Evolutionary conservation across 1,140 invertebrate species (phyloP).

Genomic region (Anthonomus grandis): DNA sequence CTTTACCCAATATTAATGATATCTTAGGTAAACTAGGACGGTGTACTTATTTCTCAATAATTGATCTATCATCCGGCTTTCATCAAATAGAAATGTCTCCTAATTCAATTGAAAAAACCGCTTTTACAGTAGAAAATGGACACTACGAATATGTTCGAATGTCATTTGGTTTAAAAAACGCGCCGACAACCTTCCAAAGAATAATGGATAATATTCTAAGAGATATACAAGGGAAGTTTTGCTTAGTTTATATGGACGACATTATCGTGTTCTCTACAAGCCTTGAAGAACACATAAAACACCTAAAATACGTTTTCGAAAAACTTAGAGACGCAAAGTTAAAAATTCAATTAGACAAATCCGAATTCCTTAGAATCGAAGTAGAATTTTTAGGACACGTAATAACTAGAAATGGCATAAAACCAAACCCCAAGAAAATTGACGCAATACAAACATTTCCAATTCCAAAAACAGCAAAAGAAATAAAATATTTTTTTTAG

Average conservation of each 20-base stretch:
- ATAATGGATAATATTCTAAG: conserved; percentile 32
- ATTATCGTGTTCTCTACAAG: conserved; percentile 12
- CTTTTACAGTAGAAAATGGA: conserved; percentile 13
- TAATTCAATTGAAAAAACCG: conserved; percentile 10
- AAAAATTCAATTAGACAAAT: no score
- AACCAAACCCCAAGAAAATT: conserved; percentile 43
- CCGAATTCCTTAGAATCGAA: neutral
- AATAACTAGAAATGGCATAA: conserved; percentile 44
- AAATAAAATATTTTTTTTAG: conserved; percentile 43
- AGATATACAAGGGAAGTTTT: conserved; percentile 15
- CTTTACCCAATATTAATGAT: conserved; percentile 15
- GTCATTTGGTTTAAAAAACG: conserved; percentile 49
- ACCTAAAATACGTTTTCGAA: neutral
- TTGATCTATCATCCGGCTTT: no score
- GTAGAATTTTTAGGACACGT: conserved; percentile 32
- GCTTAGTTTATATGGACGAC: conserved; percentile 25
- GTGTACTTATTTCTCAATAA: conserved; percentile 9
- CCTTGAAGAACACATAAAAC: conserved; percentile 16
- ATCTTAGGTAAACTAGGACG: conserved; percentile 17
- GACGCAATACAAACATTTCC: conserved; percentile 41
- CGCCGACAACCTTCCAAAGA: conserved; percentile 42
- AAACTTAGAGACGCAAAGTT: neutral
- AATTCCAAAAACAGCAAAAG: conserved; percentile 29
- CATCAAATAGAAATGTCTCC: conserved; percentile 14
- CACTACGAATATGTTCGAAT: conserved; percentile 43